Evolutionary conservation across 1,140 invertebrate genomes (phyloP), one percentile per base, ranked within the genome.

Genomic region (Drosophila orena): DNA sequence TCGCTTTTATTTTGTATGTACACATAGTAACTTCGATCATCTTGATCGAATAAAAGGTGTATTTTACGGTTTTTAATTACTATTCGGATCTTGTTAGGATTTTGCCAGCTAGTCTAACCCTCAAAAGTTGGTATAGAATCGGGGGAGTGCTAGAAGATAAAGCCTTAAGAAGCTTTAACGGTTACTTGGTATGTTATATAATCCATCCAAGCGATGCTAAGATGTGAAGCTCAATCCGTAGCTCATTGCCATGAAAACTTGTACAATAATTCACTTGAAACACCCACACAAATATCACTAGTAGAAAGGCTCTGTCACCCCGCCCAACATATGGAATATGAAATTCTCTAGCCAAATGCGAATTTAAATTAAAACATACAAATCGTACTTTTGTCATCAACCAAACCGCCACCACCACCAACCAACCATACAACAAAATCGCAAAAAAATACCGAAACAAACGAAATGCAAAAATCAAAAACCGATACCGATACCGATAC

Each of bases 321-420:
- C 62, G 58, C 20, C 60, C 53, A 40, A 44, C 34, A 59, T 46
- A 35, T 35, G 66, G 59, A 61, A 37, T 68, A 81, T 56, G 60
- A 49, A 77, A 53, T 59, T 66, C 11, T 68, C 43, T 50, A 47
- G 53, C 22, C 15, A 75, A 54, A 70, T 81, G 64, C 50, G 64
- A 88, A 61, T 47, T 56, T 12, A 61, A 84, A 83, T 77, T 89
- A 81, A 88, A 76, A 72, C 81, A 85, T 85, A 55, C 60, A 89
- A 75, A 62, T 77, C 77, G 80, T 80, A 83, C 76, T 89, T 77
- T 68, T 88, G 69, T 84, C 84, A 84, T 84, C 64, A 83, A 83
- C 71, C 66, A 83, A 88, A 70, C 71, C 71, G 62, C 79, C 70
- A 83, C 64, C 76, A 73, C 66, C 74, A 76, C 59, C 78, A 76